Evolutionary conservation across 1,140 invertebrate species (phyloP), one percentile per base, ranked within the genome.

Genomic region (Forficula auricularia): DNA sequence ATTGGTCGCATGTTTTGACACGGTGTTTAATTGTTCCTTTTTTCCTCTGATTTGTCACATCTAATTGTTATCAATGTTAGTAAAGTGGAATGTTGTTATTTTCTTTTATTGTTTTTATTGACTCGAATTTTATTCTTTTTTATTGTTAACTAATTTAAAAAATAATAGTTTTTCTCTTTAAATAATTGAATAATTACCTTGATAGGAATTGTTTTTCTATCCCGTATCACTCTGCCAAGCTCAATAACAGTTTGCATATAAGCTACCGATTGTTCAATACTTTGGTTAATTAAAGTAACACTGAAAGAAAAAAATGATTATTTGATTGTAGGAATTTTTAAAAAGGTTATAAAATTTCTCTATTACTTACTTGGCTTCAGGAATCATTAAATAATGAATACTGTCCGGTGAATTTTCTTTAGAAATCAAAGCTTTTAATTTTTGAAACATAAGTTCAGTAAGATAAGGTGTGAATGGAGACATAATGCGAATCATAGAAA

Each of bases 391-490:
- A 56, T 82, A 95, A 56, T 95, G 89, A 1, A 95, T 75, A 54
- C 84, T 88, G 18, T 74, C 74, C 32, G 66, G 58, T n/a, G n/a
- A n/a, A 20, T 57, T 54, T 31, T 55, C 49, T 19, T 71, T 67
- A 3, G 54, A 44, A 43, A 51, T 58, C 41, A 59, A 62, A 52
- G 75, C 51, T 49, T 68, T 64, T 44, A 98, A 58, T 40, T 83
- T 82, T 58, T 94, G 86, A 62, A 89, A 99, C 75, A 99, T 94
- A 19, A 81, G 75, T 63, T 99, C 96, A 13, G 90, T 85, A 13
- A 99, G 66, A 61, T 95, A 99, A 1, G 96, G 96, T 3, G 90
- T 95, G 62, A 98, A 97, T 0, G 96, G 90, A 4, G 95, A 84
- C 79, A 97, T 95, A 32, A 95, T 75, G 51, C 82, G 71, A 1